Evolutionary conservation across 2,797 vertebrate genomes (phyloP).

Genomic region (Macropodus opercularis): DNA sequence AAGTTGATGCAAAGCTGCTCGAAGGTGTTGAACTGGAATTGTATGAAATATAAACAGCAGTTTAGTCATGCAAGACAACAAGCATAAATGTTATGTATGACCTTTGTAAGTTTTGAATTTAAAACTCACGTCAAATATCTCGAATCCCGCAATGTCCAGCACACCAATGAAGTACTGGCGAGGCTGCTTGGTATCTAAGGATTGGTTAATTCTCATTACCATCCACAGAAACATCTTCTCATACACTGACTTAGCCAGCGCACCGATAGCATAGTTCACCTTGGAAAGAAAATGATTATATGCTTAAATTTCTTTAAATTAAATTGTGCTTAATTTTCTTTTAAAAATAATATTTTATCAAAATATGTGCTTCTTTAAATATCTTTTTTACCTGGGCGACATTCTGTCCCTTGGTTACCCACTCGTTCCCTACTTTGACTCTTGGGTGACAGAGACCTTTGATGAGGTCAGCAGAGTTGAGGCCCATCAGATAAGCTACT

Average conservation of each 20-base stretch:
- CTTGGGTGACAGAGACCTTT: too few species aligned
- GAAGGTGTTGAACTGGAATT: conserved; percentile 86
- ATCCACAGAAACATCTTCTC: conserved; percentile 92
- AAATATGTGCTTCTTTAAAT: background rate
- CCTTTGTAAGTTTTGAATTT: too few species aligned
- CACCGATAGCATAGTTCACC: conserved; percentile 85
- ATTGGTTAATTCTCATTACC: conserved; percentile 89
- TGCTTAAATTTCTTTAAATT: too few species aligned
- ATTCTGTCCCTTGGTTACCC: conserved; percentile 93
- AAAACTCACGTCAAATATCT: conserved; percentile 87
- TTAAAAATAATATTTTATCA: too few species aligned
- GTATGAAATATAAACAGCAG: background rate
- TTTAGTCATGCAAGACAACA: background rate
- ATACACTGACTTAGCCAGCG: conserved; percentile 85
- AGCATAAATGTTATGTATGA: too few species aligned
- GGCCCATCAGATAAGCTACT: conserved; percentile 86
- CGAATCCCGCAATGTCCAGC: conserved; percentile 90
- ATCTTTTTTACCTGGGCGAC: conserved; percentile 84
- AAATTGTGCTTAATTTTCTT: too few species aligned
- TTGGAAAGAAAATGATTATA: conserved; percentile 1
- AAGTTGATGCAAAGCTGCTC: too few species aligned
- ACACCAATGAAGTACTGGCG: conserved; percentile 91
- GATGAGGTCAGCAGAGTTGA: too few species aligned
- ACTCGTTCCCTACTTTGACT: too few species aligned
- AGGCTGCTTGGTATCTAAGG: conserved; percentile 87